Base-by-base conservation (phyloP, 2,113 vertebrate species). In the Engystomops pustulosus region DNA sequence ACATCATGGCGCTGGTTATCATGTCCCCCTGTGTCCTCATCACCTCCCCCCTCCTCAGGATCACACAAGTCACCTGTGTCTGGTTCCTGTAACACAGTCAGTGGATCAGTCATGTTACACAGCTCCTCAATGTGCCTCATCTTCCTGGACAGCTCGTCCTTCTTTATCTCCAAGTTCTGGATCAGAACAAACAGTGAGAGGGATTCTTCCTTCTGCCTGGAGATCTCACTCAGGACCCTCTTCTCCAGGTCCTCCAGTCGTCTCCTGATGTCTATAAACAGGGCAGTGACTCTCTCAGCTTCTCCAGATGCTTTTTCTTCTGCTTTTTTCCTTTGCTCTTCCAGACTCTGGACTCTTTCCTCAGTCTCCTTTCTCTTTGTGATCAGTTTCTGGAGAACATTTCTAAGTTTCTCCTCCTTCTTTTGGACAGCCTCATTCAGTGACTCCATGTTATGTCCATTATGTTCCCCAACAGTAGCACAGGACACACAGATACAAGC, bases 151-250 rank as follows among this genome's bases (percentile, higher is more conserved):
- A 60, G 55, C 55, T 27, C 55, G 23, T 25, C 55, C 55, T 60
- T 60, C 55, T 60, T 60, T 60, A 60, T 60, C 27, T 60, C 55
- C 55, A 60, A 23, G 23, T 60, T 7, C 23, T 60, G 55, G 10
- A 60, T 60, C 23, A 60, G 55, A 60, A 23, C 23, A 14, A 18
- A 60, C 0, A 27, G 23, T 27, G 11, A 27, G 2, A 60, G 55
- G 25, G 23, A 60, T 9, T 60, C 9, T 11, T 27, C 20, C 8
- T 60, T 23, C 55, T 60, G 55, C 55, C 55, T 60, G 55, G 55
- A 60, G 55, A 60, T 60, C 55, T 60, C 55, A 27, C 55, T 60
- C 55, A 60, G 55, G 55, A 60, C 55, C 55, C 23, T 60, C 55
- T 60, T 60, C 23, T 60, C 55, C 23, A 60, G 55, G 55, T 60